Base-by-base conservation (phyloP, 1,140 invertebrate genomes). In the Notospermus geniculatus region DNA sequence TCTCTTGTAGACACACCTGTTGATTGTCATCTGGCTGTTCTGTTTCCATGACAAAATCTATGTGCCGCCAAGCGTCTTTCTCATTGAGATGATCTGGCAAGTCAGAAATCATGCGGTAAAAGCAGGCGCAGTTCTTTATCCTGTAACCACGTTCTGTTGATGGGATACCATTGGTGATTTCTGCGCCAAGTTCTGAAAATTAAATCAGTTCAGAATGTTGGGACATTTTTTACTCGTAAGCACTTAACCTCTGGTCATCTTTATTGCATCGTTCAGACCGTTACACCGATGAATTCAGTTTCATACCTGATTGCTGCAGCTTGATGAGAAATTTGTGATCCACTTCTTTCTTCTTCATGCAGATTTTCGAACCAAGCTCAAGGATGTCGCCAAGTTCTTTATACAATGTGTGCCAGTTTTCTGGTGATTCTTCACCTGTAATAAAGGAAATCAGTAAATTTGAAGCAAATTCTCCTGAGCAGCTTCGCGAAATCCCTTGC, bases 131-230 rank as follows among this genome's bases (percentile, higher is more conserved):
- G 25, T 50, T 19, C n/a, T 50, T 76, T 94, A 93, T 22, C 86
- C 87, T 63, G 96, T 86, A 0, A 92, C 95, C 70, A 93, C 92
- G 93, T 93, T 96, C 93, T 93, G 96, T 45, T 92, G 88, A 22
- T 27, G n/a, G 25, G 4, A 19, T 19, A 19, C n/a, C 46, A 50
- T n/a, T n/a, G n/a, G 5, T 27, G 9, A 27, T 27, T n/a, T 27
- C 46, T 7, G n/a, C n/a, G 4, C 46, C 25, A 50, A 50, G 25
- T 22, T 22, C n/a, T 22, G 25, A 5, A 50, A 50, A 43, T 43
- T 13, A 13, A 43, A 11, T n/a, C 11, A 11, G 39, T 43, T 43
- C n/a, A 43, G n/a, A 13, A n/a, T n/a, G n/a, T n/a, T n/a, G n/a
- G n/a, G n/a, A n/a, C n/a, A n/a, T n/a, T n/a, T n/a, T n/a, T n/a